These are phyloP conservation scores for Scleropages formosus DNA, from an alignment of 2,797 vertebrate species.

Conservation along the genomic window DNA sequence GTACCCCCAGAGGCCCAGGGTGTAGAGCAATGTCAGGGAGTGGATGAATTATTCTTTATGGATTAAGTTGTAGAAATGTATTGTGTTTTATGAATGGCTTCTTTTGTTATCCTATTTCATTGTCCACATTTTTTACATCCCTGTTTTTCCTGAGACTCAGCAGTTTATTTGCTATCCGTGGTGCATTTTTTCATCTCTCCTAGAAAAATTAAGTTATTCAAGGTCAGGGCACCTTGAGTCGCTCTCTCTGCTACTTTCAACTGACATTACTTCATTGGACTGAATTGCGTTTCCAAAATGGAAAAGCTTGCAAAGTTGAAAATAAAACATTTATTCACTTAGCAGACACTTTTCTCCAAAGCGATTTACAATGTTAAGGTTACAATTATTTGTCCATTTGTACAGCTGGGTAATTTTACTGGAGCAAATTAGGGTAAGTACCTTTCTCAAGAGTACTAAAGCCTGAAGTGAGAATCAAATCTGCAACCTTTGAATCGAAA, in stretches of 20 bases:
- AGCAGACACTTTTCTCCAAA: no score
- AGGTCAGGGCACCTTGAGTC: neutral
- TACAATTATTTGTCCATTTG: no score
- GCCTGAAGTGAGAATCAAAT: no score
- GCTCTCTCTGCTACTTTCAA: conserved; percentile 11
- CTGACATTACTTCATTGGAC: neutral
- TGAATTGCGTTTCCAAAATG: neutral
- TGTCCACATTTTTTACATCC: conserved; percentile 1
- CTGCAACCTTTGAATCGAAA: no score
- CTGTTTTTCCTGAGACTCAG: conserved; percentile 3
- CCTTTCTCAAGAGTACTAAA: no score
- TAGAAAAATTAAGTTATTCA: neutral
- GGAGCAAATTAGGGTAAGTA: no score
- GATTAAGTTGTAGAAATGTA: neutral
- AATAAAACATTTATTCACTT: no score
- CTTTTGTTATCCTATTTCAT: neutral
- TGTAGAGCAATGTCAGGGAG: no score
- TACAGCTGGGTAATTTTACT: no score
- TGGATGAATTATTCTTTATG: no score
- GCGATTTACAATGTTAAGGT: no score
- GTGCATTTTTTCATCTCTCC: neutral
- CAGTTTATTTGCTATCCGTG: neutral
- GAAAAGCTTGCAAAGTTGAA: neutral
- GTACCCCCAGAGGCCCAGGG: no score
- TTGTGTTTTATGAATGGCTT: neutral